Evolutionary conservation across 2,113 vertebrate genomes (phyloP), one percentile per base, ranked within the genome.

Genomic region (Coturnix japonica): DNA sequence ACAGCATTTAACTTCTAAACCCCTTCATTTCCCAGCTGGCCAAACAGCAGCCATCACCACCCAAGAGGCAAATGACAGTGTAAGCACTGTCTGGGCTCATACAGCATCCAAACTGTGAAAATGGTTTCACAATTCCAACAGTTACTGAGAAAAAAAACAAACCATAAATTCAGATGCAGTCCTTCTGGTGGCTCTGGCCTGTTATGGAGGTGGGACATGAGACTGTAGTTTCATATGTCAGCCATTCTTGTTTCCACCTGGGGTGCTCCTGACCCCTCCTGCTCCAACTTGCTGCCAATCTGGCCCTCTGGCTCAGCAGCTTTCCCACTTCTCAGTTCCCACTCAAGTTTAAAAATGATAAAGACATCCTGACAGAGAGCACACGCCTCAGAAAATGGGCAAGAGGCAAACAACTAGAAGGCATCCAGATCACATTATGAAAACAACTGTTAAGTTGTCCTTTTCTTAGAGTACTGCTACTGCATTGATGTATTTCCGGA

Each of bases 21-120:
- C 41, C 78, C 78, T 87, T 46, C 37, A 66, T 87, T 87, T 95
- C 74, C 70, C 81, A 89, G n/a, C 21, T 87, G 90, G 71, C 41
- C 66, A 60, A 81, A 41, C 12, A 56, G 37, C 28, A 89, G 26
- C 28, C 4, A 1, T 56, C 44, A 61, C 30, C 56, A 28, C 19
- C 46, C 71, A 81, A 78, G 53, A 71, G 75, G 30, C 3, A 84
- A 51, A 53, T 0, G 3, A 1, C 47, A 60, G 44, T 16, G 35
- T 51, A 78, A 81, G 44, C 13, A 25, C 21, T 85, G 66, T 28
- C 66, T 72, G 44, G 49, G 13, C 66, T 85, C 39, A 30, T 21
- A 13, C 0, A n/a, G n/a, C 44, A 51, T 16, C 30, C 15, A 17
- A 79, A 13, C 22, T 72, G 33, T 13, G 47, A 84, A 75, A 64